phyloP scores from a whole-genome alignment of 2,888 invertebrate species.

The Lepas anatifera region DNA sequence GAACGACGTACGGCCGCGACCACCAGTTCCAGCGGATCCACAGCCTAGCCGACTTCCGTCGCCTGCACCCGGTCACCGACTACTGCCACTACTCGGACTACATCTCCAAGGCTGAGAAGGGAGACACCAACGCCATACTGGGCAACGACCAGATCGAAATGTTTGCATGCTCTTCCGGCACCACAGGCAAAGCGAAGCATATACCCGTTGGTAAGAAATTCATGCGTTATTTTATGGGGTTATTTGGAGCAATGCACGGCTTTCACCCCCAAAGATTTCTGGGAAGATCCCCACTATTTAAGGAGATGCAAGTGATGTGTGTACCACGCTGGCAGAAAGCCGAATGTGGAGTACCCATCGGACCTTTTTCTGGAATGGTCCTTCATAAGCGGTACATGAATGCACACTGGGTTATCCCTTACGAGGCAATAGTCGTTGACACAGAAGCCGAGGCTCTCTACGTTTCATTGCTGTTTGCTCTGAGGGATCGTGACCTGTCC shows the following conservation, averaged over 20 bases:
- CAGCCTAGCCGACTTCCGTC: neutral
- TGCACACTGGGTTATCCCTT: neutral
- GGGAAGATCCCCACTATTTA: neutral
- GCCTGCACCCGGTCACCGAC: neutral
- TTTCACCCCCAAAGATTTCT: neutral
- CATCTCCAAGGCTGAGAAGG: neutral
- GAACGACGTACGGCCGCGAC: neutral
- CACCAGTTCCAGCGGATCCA: conserved; percentile 1
- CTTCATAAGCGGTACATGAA: neutral
- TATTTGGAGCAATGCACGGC: no score
- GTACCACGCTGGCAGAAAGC: neutral
- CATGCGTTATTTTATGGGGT: no score
- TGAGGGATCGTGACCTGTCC: conserved; percentile 30
- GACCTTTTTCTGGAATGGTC: neutral
- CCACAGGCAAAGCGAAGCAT: neutral
- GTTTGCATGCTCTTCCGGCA: neutral
- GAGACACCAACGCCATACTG: neutral
- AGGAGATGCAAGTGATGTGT: neutral
- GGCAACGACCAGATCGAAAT: neutral
- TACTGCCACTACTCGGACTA: neutral
- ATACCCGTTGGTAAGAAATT: neutral
- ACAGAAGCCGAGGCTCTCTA: conserved; percentile 32
- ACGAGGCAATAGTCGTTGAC: neutral
- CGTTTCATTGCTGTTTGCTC: conserved; percentile 31
- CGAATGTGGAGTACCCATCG: neutral